These are phyloP conservation scores for Galbula dea DNA, from an alignment of 2,113 vertebrate species.

Conservation along the genomic window DNA sequence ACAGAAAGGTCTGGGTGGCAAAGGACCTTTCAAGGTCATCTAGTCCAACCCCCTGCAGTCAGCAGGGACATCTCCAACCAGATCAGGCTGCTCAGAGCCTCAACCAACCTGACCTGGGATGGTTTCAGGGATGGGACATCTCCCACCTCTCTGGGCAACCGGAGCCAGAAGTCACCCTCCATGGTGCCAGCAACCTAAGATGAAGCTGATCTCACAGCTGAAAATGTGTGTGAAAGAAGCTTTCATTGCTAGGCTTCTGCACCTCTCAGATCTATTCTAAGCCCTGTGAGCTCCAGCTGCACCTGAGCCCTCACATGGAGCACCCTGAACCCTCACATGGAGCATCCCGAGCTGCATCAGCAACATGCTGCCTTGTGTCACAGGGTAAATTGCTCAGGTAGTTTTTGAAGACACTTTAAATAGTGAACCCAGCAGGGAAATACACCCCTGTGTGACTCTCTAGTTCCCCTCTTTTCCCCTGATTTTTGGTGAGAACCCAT, in stretches of 20 bases:
- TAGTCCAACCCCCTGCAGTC: neutral
- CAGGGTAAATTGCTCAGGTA: neutral
- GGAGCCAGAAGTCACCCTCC: neutral
- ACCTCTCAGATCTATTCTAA: neutral
- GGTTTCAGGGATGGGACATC: neutral
- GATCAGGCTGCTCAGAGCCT: neutral
- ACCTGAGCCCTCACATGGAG: neutral
- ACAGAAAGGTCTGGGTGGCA: neutral
- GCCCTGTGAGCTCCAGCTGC: neutral
- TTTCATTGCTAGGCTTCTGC: neutral
- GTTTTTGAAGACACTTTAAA: neutral
- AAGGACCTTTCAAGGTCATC: neutral
- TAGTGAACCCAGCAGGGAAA: neutral
- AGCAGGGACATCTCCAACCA: too few relatives aligned
- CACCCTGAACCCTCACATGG: neutral
- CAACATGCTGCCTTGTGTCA: fast-evolving
- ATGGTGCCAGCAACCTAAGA: neutral
- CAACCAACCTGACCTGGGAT: neutral
- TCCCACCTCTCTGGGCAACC: neutral
- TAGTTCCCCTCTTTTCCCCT: neutral
- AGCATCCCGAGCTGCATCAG: neutral
- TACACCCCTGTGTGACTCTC: fast-evolving
- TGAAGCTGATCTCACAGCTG: neutral
- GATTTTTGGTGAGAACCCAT: neutral
- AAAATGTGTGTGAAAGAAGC: fast-evolving